A percentile compares a stretch with the other conserved stretches of the same genome.
Evolutionary conservation across 2,888 invertebrate genomes (phyloP).

Genomic region (Troides aeacus): DNA sequence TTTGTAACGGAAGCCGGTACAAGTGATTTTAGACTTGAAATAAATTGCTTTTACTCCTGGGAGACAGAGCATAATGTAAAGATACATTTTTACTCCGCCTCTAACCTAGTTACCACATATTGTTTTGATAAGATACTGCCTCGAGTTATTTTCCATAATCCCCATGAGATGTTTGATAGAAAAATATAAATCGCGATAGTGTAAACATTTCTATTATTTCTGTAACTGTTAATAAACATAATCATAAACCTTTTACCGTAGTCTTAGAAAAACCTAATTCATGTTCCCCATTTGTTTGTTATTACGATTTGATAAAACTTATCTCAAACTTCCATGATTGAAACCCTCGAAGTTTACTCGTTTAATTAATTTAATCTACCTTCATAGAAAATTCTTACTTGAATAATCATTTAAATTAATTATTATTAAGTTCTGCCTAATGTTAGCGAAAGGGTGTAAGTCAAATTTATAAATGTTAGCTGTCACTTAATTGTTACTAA

Average conservation of each 20-base stretch:
- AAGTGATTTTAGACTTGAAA: slow-evolving; percentile 22
- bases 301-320: no score
- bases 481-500: no score
- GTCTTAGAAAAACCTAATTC: no score
- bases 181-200: background rate
- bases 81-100: slow-evolving; percentile 15
- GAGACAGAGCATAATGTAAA: slow-evolving; percentile 14
- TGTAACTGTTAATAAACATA: background rate
- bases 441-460: no score
- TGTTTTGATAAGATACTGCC: slow-evolving; percentile 17
- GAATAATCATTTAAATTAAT: no score
- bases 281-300: no score
- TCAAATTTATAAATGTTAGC: no score
- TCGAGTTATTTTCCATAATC: slow-evolving; percentile 8
- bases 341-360: no score
- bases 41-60: slow-evolving; percentile 22
- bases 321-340: no score
- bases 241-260: background rate
- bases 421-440: no score
- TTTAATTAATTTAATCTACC: no score
- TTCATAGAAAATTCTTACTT: no score
- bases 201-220: background rate
- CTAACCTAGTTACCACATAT: slow-evolving; percentile 17
- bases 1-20: slow-evolving; percentile 3
- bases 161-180: background rate